Conservation (phyloP, 2,797 vertebrate species). For the Tarsius wallacei region DNA sequence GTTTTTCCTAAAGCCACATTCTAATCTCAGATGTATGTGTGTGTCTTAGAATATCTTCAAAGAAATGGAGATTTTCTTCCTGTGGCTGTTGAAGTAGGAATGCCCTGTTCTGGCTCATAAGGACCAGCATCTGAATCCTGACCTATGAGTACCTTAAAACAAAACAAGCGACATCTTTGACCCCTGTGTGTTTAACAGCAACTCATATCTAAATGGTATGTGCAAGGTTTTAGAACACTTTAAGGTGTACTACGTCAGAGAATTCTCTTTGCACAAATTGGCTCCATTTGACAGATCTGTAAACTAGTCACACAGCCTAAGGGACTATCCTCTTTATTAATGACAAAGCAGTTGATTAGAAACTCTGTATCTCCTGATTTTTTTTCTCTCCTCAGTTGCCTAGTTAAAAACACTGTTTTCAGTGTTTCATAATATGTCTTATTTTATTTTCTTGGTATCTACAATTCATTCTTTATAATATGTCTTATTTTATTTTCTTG, state of each 20-base stretch:
- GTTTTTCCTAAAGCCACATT: neutral
- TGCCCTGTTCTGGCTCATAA: neutral
- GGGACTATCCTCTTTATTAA: neutral
- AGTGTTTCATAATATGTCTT: neutral
- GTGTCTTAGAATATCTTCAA: neutral
- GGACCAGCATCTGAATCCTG: neutral
- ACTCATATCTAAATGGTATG: neutral
- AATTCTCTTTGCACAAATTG: neutral
- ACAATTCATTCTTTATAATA: no score
- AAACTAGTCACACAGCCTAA: neutral
- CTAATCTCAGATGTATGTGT: neutral
- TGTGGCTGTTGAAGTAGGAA: neutral
- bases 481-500: constrained; percentile 25
- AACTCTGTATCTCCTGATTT: neutral
- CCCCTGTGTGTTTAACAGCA: neutral
- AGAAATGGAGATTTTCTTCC: neutral
- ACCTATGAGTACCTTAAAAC: neutral
- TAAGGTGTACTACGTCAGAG: neutral
- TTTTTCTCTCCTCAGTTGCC: neutral
- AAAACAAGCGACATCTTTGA: neutral
- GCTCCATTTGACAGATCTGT: neutral
- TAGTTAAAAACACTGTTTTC: neutral
- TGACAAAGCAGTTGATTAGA: neutral
- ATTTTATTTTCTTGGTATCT: constrained; percentile 32
- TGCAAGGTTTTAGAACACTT: neutral